These are phyloP conservation scores for Chromoteleia sp. DNA, from an alignment of 2,888 invertebrate species.

Conservation along the genomic window DNA sequence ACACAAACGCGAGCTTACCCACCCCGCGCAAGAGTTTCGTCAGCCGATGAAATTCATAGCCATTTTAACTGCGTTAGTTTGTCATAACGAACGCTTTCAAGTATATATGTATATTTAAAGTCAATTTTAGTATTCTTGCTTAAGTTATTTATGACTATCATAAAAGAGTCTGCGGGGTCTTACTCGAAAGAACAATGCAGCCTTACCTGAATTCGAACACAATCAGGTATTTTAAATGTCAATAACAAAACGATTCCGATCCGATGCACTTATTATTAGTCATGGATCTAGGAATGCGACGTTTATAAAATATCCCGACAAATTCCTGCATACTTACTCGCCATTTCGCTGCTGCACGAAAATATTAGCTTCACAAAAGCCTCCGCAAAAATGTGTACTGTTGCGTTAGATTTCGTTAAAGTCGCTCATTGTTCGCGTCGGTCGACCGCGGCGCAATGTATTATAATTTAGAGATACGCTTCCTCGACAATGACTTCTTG, in stretches of 20 bases:
- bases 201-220: slow-evolving; percentile 51
- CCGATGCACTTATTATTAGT: slow-evolving; percentile 44
- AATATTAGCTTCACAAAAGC: neutral
- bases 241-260: slow-evolving; percentile 56
- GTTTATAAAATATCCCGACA: slow-evolving; percentile 22
- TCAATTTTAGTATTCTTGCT: slow-evolving; percentile 68
- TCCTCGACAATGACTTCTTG: slow-evolving; percentile 27
- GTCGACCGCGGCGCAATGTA: slow-evolving; percentile 11
- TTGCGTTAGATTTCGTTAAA: slow-evolving; percentile 12
- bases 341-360: slow-evolving; percentile 5
- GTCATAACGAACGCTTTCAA: slow-evolving; percentile 53
- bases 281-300: slow-evolving; percentile 21
- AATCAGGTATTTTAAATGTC: slow-evolving; percentile 58
- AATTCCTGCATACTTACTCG: slow-evolving; percentile 25
- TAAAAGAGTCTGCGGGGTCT: slow-evolving; percentile 50
- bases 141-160: slow-evolving; percentile 69
- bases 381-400: neutral
- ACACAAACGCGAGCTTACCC: neutral
- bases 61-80: slow-evolving; percentile 64
- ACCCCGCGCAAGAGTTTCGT: slow-evolving; percentile 47
- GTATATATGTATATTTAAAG: slow-evolving; percentile 66
- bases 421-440: slow-evolving; percentile 2
- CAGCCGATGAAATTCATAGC: slow-evolving; percentile 61
- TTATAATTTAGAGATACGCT: slow-evolving; percentile 30
- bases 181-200: slow-evolving; percentile 53